phyloP scores from a whole-genome alignment of 2,113 vertebrate species.

The Nothoprocta pentlandii region DNA sequence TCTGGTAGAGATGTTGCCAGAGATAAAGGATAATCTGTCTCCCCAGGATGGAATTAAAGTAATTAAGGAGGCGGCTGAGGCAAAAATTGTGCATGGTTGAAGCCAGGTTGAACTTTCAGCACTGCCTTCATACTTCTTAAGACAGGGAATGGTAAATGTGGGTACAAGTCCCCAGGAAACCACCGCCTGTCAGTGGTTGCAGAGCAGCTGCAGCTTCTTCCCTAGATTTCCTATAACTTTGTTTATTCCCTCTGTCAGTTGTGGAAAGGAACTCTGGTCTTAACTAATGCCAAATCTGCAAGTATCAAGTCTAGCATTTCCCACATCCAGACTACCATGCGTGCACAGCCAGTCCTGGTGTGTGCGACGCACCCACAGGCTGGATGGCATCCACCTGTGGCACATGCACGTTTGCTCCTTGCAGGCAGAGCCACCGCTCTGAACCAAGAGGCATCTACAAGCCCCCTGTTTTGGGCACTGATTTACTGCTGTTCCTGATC shows the following conservation, averaged over 20 bases:
- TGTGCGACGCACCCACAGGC: background rate
- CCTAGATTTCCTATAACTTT: background rate
- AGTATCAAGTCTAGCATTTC: background rate
- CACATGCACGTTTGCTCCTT: fast-evolving
- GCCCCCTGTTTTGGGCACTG: fast-evolving
- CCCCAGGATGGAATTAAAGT: background rate
- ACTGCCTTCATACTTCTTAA: background rate
- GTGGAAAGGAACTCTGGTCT: background rate
- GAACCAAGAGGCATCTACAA: background rate
- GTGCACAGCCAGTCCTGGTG: background rate
- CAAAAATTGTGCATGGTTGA: background rate
- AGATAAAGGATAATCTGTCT: background rate
- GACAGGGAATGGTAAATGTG: background rate
- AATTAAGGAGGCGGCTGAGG: background rate
- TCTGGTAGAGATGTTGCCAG: background rate
- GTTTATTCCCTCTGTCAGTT: background rate
- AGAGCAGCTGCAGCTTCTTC: background rate
- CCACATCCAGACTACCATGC: fast-evolving
- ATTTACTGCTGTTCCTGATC: background rate
- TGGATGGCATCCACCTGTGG: background rate
- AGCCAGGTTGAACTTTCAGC: background rate
- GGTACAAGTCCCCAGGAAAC: background rate
- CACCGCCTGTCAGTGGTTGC: background rate
- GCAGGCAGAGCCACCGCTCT: background rate
- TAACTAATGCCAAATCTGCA: background rate